Conservation (phyloP, 1,140 invertebrate genomes). For the Globodera rostochiensis region DNA sequence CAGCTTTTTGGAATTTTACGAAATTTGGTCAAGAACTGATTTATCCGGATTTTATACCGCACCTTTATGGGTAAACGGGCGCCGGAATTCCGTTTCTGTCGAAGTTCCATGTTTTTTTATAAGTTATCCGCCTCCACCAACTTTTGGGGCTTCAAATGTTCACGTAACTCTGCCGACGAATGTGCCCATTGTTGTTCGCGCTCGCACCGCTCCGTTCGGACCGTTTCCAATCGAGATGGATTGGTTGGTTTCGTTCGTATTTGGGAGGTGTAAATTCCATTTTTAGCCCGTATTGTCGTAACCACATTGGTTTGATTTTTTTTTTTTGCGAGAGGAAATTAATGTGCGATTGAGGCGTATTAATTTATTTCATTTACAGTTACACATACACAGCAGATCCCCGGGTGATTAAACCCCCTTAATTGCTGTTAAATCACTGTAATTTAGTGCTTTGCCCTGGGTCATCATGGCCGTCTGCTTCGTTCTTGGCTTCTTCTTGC, state of each 20-base stretch:
- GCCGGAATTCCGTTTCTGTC: background rate
- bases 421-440: background rate
- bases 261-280: background rate
- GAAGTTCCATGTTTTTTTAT: background rate
- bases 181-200: constrained; percentile 4
- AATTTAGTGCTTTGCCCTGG: background rate
- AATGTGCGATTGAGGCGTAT: background rate
- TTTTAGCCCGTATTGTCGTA: constrained; percentile 25
- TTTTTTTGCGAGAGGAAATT: background rate
- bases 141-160: background rate
- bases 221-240: constrained; percentile 61
- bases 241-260: constrained; percentile 45
- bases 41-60: background rate
- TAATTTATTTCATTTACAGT: background rate
- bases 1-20: too few species aligned
- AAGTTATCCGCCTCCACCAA: background rate
- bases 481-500: constrained; percentile 56
- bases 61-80: too few species aligned
- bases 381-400: constrained; percentile 8
- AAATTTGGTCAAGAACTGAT: too few species aligned
- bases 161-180: background rate
- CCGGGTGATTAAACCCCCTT: background rate
- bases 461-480: constrained; percentile 30
- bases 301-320: constrained; percentile 1
- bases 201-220: constrained; percentile 46